Conservation (phyloP, 2,888 invertebrate genomes). For the Pandemis cinnamomeana region DNA sequence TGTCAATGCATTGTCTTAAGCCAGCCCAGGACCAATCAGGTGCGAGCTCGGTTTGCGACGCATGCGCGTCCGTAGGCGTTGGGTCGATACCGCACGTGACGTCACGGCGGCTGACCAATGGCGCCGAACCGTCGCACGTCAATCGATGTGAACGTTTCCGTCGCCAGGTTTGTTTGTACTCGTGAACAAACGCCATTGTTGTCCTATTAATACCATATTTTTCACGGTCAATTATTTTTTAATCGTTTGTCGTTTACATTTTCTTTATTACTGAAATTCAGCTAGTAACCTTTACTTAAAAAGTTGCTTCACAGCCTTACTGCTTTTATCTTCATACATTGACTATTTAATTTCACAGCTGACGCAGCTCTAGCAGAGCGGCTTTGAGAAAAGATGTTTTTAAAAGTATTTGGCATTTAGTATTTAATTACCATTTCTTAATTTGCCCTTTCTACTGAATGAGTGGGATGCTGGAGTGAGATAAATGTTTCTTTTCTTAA, state of each 20-base stretch:
- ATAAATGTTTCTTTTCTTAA: background rate
- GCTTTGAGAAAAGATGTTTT: background rate
- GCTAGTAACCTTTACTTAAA: background rate
- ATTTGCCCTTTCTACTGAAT: background rate
- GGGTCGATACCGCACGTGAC: slow-evolving; percentile 77
- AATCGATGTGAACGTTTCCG: slow-evolving; percentile 75
- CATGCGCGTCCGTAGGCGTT: slow-evolving; percentile 78
- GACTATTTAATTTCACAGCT: background rate
- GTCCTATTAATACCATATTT: slow-evolving; percentile 49
- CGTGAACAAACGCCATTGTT: slow-evolving; percentile 49
- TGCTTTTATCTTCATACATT: background rate
- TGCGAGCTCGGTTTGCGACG: slow-evolving; percentile 56
- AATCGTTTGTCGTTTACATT: slow-evolving; percentile 8
- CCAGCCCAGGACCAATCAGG: slow-evolving; percentile 63
- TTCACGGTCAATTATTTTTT: slow-evolving; percentile 56
- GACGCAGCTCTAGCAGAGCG: background rate
- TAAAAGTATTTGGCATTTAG: background rate
- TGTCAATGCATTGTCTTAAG: slow-evolving; percentile 55
- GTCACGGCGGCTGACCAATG: slow-evolving; percentile 76
- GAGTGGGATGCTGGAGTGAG: background rate
- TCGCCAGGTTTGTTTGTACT: slow-evolving; percentile 44
- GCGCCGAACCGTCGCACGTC: slow-evolving; percentile 72
- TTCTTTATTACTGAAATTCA: background rate
- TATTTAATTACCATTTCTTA: background rate
- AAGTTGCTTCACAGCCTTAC: background rate